Percentiles rank a stretch among this genome's conserved stretches.
Evolutionary conservation across 2,113 vertebrate genomes (phyloP).

Genomic region (Pluvianellus socialis): DNA sequence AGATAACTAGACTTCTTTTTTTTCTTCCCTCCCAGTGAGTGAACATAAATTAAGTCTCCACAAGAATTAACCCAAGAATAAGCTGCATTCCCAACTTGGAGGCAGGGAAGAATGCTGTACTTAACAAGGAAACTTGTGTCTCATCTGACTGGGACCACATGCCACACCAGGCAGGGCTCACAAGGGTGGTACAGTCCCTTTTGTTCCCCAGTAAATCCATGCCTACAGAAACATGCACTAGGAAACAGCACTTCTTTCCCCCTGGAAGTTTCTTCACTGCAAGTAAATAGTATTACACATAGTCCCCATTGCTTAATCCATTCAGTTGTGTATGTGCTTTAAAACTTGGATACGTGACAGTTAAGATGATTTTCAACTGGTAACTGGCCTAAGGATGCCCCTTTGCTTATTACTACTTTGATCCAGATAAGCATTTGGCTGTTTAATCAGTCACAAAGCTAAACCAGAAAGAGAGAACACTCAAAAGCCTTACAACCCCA

Average conservation of each 20-base stretch:
- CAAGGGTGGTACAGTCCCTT: background rate
- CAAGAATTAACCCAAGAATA: background rate
- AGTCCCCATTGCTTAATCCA: background rate
- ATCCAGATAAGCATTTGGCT: constrained; percentile 57
- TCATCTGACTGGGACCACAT: background rate
- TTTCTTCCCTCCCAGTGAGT: background rate
- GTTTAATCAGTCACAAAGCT: constrained; percentile 18
- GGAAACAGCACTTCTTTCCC: background rate
- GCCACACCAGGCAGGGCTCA: background rate
- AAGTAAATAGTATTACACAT: background rate
- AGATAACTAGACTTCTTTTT: background rate
- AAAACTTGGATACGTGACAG: background rate
- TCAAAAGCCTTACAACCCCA: background rate
- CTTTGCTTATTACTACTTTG: constrained; percentile 48
- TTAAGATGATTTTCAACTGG: background rate
- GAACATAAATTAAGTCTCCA: background rate
- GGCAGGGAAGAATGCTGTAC: background rate
- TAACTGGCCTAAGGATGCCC: constrained; percentile 19
- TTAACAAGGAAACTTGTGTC: background rate
- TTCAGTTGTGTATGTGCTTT: background rate
- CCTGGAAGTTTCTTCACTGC: background rate
- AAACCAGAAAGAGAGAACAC: background rate
- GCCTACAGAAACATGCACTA: background rate
- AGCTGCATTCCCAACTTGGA: background rate
- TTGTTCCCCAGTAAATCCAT: background rate